Conservation (phyloP, 2,797 vertebrate species). For the Chaetodon trifasciatus region DNA sequence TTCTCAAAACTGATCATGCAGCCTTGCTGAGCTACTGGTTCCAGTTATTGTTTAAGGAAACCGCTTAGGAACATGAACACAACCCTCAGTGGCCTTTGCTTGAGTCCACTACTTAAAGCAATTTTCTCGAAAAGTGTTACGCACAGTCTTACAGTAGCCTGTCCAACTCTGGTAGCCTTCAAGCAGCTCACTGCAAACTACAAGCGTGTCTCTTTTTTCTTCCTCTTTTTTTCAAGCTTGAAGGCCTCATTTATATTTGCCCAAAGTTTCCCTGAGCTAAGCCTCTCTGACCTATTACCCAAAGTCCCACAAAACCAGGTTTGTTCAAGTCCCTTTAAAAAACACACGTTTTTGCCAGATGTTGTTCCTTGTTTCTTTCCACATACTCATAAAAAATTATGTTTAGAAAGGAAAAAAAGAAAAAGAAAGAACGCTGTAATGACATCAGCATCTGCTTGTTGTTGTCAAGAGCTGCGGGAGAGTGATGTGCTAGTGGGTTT, state of each 20-base stretch:
- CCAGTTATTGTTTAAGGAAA: constrained; percentile 46
- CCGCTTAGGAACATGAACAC: constrained; percentile 25
- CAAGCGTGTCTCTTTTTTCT: constrained; percentile 50
- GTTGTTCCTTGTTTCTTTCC: constrained; percentile 83
- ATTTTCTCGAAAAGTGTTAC: constrained; percentile 43
- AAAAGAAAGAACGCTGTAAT: constrained; percentile 48
- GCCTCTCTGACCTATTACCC: constrained; percentile 83
- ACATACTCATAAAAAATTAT: constrained; percentile 75
- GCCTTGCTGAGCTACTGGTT: constrained; percentile 4
- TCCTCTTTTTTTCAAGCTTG: constrained; percentile 44
- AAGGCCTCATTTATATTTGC: constrained; percentile 80
- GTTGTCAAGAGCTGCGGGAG: constrained; percentile 60
- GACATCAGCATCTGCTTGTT: constrained; percentile 72
- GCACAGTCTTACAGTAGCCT: constrained; percentile 34
- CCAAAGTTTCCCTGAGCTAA: constrained; percentile 87
- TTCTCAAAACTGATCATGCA: background rate
- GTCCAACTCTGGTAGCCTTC: constrained; percentile 42
- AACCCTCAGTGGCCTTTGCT: constrained; percentile 27
- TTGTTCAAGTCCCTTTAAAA: constrained; percentile 81
- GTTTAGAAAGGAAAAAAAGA: constrained; percentile 54
- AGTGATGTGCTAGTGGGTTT: constrained; percentile 20
- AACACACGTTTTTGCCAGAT: constrained; percentile 80
- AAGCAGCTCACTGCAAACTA: constrained; percentile 53
- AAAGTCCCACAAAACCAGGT: constrained; percentile 83
- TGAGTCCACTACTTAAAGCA: constrained; percentile 43